Evolutionary conservation across 2,888 invertebrate species (phyloP).

Genomic region (Ophion slaviceki): DNA sequence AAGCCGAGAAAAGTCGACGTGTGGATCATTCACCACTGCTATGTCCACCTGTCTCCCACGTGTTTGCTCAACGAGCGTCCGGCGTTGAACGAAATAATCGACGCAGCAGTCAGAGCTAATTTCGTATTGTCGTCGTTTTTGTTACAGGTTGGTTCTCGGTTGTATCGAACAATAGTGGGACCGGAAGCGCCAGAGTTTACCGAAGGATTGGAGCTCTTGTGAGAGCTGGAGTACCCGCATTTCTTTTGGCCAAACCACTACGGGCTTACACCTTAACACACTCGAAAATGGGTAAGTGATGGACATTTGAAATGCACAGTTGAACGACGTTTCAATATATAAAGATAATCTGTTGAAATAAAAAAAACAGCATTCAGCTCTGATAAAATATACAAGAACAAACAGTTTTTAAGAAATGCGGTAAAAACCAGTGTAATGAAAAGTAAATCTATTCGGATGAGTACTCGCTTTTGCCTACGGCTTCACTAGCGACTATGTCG

Average conservation of each 20-base stretch:
- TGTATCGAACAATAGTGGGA: conserved; percentile 79
- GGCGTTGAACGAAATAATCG: conserved; percentile 36
- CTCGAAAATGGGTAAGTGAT: conserved; percentile 80
- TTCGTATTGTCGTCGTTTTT: conserved; percentile 14
- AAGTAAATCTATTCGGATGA: too few species aligned
- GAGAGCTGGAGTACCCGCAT: conserved; percentile 80
- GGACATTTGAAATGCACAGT: not conserved
- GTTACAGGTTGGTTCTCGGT: conserved; percentile 81
- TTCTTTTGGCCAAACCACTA: conserved; percentile 80
- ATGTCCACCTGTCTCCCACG: conserved; percentile 32
- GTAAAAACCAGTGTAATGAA: too few species aligned
- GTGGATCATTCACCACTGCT: conserved; percentile 34
- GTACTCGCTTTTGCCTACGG: too few species aligned
- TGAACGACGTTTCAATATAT: not conserved
- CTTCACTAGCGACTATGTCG: too few species aligned
- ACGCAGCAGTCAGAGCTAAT: conserved; percentile 12
- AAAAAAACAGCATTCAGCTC: too few species aligned
- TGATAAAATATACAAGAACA: too few species aligned
- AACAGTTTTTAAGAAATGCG: too few species aligned
- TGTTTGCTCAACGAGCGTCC: conserved; percentile 51
- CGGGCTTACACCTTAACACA: conserved; percentile 81
- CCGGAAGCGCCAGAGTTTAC: conserved; percentile 81
- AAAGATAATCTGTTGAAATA: too few species aligned
- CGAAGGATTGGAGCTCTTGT: conserved; percentile 80
- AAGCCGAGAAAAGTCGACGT: conserved; percentile 12